phyloP scores from a whole-genome alignment of 53 echinoderm and acorn worm genomes.

The Antedon mediterranea region DNA sequence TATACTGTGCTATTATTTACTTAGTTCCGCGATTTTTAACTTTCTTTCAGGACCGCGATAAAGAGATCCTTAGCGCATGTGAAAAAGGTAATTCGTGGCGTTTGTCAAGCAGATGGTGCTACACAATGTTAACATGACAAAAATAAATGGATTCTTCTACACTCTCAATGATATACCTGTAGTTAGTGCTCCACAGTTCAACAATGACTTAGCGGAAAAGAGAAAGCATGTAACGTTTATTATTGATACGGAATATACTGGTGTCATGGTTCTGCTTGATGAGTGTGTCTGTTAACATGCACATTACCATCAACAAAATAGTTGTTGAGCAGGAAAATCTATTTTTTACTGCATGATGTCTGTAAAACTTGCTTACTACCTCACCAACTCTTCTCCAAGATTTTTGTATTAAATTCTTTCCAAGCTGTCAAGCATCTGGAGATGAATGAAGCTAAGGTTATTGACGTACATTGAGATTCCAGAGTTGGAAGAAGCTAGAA shows the following conservation, averaged over 20 bases:
- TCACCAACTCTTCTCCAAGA: background rate
- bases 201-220: no score
- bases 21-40: background rate
- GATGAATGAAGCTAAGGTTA: conserved; percentile 39
- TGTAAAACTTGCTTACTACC: background rate
- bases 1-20: background rate
- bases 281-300: no score
- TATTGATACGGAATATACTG: no score
- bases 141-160: background rate
- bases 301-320: no score
- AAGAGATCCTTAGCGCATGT: conserved; percentile 50
- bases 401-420: conserved; percentile 1
- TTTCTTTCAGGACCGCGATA: conserved; percentile 46
- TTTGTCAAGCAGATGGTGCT: no score
- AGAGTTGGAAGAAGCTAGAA: conserved; percentile 54
- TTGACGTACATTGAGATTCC: conserved; percentile 51
- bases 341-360: no score
- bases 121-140: no score
- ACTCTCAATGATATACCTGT: no score
- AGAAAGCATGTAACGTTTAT: no score
- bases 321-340: no score
- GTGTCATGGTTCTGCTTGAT: no score
- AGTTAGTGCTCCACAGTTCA: no score
- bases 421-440: conserved; percentile 30
- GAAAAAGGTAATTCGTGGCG: conserved; percentile 42